Evolutionary conservation across 2,888 invertebrate species (phyloP), one percentile per base, ranked within the genome.

Genomic region (Ennomos quercinarius): DNA sequence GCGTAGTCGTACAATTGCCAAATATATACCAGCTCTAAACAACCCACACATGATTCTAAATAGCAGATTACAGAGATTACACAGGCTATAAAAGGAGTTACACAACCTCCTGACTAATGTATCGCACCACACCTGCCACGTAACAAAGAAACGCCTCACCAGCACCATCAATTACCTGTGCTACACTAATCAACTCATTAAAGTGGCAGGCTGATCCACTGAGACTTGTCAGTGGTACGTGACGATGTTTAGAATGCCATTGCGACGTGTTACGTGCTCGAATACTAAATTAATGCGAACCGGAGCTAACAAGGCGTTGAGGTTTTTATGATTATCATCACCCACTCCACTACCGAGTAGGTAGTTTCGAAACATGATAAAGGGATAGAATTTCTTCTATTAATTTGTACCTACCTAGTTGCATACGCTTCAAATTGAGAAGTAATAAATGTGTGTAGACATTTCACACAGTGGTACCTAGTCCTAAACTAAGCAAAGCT

Each of bases 141-240:
- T 13, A 40, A 52, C 51, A 57, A 47, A 51, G 38, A 38, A 52
- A 42, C 35, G 17, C 42, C 36, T 44, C 8, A 10, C 27, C 27
- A 45, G 9, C 38, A 10, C 40, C 57, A 51, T 51, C 42, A 47
- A 57, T 57, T 57, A 57, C 39, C 39, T 27, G 57, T 10, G 34
- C 9, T 43, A 43, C 41, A 57, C 43, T 58, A 53, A 58, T 48
- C 48, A 49, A 40, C 53, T 48, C 39, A 45, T 59, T 59, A 59
- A 11, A 13, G 48, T 53, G 43, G n/a, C 48, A n/a, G 42, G 8
- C 12, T 34, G 49, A 41, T 49, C 53, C 53, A 8, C 11, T 11
- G 54, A 41, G 41, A 54, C 54, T 42, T 54, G 59, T 42, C 45
- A 40, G 9, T 10, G 11, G 34, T 46, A 59, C 54, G 59, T 59